Evolutionary conservation across 2,113 vertebrate species (phyloP).

Genomic region (Dunckerocampus dactyliophorus): DNA sequence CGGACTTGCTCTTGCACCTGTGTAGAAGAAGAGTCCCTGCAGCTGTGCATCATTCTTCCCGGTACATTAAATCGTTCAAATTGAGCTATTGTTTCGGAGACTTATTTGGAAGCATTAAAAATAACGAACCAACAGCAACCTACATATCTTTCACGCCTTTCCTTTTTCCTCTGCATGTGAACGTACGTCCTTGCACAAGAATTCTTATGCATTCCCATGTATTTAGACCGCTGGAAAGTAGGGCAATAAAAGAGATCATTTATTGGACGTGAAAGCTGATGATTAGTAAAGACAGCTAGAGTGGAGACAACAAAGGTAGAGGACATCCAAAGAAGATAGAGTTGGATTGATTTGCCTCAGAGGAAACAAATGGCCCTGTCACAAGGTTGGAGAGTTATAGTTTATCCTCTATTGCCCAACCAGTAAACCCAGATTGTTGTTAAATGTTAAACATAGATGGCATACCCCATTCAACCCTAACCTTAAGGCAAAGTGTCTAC

Average conservation of each 20-base stretch:
- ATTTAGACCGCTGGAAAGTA: slow-evolving; percentile 35
- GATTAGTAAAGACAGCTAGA: slow-evolving; percentile 60
- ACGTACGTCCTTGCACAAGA: slow-evolving; percentile 43
- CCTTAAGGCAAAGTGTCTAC: neutral
- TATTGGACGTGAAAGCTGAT: slow-evolving; percentile 62
- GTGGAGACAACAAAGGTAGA: slow-evolving; percentile 52
- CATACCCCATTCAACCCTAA: slow-evolving; percentile 4
- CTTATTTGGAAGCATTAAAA: no score
- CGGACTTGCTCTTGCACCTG: no score
- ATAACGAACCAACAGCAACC: no score
- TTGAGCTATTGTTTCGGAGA: no score
- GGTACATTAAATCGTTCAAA: no score
- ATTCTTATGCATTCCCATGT: slow-evolving; percentile 51
- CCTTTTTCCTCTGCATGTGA: slow-evolving; percentile 31
- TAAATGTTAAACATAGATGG: slow-evolving; percentile 25
- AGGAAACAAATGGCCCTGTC: slow-evolving; percentile 55
- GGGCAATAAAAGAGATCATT: slow-evolving; percentile 52
- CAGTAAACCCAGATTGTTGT: slow-evolving; percentile 29
- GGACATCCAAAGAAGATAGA: slow-evolving; percentile 55
- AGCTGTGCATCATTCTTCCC: no score
- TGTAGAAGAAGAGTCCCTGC: no score
- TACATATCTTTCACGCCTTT: neutral
- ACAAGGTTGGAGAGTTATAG: slow-evolving; percentile 32
- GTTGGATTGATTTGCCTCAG: slow-evolving; percentile 54
- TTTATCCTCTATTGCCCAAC: slow-evolving; percentile 32